A percentile compares a stretch with the other conserved stretches of the same genome.
Conservation (phyloP, 2,113 vertebrate genomes). For the Sprattus sprattus region DNA sequence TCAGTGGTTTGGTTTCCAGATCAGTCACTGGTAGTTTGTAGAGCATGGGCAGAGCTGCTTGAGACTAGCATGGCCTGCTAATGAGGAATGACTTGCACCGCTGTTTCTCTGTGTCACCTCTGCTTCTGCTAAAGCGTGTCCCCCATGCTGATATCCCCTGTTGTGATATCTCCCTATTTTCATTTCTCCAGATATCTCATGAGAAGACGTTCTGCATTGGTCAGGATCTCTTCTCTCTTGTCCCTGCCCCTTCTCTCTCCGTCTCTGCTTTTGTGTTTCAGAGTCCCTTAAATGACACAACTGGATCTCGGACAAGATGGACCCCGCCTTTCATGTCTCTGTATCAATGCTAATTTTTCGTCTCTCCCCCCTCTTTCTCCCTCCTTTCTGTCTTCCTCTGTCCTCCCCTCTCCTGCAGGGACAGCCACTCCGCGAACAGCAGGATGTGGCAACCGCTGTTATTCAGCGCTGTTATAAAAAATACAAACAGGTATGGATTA, state of each 20-base stretch:
- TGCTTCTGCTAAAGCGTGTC: slow-evolving; percentile 27
- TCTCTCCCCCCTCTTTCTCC: slow-evolving; percentile 39
- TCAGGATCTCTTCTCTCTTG: background rate
- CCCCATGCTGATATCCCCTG: slow-evolving; percentile 19
- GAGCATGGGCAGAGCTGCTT: slow-evolving; percentile 50
- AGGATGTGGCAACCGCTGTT: slow-evolving; percentile 90
- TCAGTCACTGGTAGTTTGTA: slow-evolving; percentile 24
- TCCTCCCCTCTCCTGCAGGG: slow-evolving; percentile 68
- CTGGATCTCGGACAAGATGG: slow-evolving; percentile 1
- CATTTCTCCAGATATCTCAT: background rate
- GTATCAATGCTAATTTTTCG: slow-evolving; percentile 10
- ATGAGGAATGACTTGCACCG: slow-evolving; percentile 45
- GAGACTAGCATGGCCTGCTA: slow-evolving; percentile 54
- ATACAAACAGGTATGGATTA: slow-evolving; percentile 89
- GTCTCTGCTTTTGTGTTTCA: slow-evolving; percentile 2
- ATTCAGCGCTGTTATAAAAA: slow-evolving; percentile 96
- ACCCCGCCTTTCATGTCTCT: background rate
- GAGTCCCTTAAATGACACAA: background rate
- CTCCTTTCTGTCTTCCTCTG: slow-evolving; percentile 36
- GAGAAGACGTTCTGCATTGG: background rate
- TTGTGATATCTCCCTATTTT: slow-evolving; percentile 20
- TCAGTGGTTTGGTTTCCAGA: slow-evolving; percentile 36
- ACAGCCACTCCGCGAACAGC: slow-evolving; percentile 90
- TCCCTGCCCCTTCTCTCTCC: background rate
- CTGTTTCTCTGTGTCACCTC: slow-evolving; percentile 35